These are phyloP conservation scores for Arctopsyche grandis DNA, from an alignment of 1,140 invertebrate species.

Conservation along the genomic window DNA sequence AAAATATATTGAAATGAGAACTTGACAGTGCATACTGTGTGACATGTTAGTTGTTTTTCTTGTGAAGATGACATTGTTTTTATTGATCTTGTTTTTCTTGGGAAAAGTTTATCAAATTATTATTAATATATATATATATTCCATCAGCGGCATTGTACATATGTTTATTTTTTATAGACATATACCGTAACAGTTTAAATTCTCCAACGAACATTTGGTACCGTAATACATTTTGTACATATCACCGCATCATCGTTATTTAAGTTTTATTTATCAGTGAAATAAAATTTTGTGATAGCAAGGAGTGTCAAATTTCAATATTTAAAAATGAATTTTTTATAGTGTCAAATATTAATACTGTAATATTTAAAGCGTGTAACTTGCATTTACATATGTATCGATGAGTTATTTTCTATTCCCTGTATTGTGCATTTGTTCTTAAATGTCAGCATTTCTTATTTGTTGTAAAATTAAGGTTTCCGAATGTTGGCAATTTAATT, in stretches of 20 bases:
- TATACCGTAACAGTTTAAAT: too few species aligned
- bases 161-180: background rate
- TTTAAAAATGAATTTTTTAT: background rate
- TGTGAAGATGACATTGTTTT: background rate
- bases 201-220: background rate
- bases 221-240: conserved; percentile 18
- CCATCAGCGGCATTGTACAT: background rate
- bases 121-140: background rate
- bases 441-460: too few species aligned
- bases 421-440: background rate
- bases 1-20: background rate
- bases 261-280: background rate
- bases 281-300: background rate
- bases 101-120: background rate
- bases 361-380: too few species aligned
- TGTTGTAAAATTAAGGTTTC: too few species aligned
- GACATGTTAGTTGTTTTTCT: background rate
- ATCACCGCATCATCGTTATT: background rate
- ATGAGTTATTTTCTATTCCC: background rate
- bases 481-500: too few species aligned
- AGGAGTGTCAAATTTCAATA: background rate
- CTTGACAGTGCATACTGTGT: background rate
- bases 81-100: conserved; percentile 4
- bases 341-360: too few species aligned
- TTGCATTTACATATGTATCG: background rate